Base-by-base conservation (phyloP, 2,113 vertebrate species). In the Menidia beryllina region DNA sequence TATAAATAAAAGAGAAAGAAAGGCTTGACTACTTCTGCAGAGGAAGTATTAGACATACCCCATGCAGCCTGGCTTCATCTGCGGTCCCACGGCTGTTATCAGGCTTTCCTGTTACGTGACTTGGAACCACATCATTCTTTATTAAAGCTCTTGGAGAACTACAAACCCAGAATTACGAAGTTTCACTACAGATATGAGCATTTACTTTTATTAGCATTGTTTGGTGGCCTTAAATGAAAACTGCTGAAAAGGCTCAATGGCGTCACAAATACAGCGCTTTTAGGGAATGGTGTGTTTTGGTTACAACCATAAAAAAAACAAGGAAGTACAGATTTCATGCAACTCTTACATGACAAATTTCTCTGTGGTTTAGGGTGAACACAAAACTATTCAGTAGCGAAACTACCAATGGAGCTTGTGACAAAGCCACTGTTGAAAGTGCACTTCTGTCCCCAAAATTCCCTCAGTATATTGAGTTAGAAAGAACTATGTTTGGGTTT, bases 71-170 rank as follows among this genome's bases (percentile, higher is more conserved):
- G 43, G 57, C n/a, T 60, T 64, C 60, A 81, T 73, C 73, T 77
- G 58, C 39, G 73, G 59, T 66, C 55, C 36, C 45, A 19, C 14
- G 39, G 61, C 78, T 79, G 53, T 85, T 83, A 86, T 88, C 85
- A 48, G 57, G 41, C 58, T 74, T 86, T 82, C 79, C 87, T 89
- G 82, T 79, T 86, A 85, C 69, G 75, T 89, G 87, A 88, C 83
- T 86, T 87, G 70, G 83, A 75, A 79, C 58, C 48, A 63, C 17
- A n/a, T 70, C 36, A 15, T 27, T 67, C 53, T 83, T 78, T 88
- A 72, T 84, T 66, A 49, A 68, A 62, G 20, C 64, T 69, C 43
- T 73, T 52, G 17, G 26, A 74, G n/a, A 79, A 65, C 62, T 26
- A 55, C 66, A 75, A 69, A 62, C 48, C 30, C 17, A 49, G 83